Evolutionary conservation across 2,113 vertebrate species (phyloP), one percentile per base, ranked within the genome.

Genomic region (Pica pica): DNA sequence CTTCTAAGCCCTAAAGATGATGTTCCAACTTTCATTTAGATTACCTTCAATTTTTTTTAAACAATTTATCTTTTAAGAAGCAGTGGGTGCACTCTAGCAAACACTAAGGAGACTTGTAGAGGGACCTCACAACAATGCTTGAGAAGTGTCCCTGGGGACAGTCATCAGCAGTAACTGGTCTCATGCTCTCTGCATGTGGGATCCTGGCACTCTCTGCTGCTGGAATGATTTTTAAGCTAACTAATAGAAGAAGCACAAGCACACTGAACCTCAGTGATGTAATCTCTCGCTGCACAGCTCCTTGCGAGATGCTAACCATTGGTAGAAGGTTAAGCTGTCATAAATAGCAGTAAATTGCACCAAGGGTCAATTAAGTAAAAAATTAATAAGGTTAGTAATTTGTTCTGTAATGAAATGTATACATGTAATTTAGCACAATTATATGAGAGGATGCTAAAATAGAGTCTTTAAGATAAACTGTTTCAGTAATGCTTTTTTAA

Each of bases 401-500:
- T 93, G 28, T 65, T 91, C 42, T 57, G 13, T 75, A 88, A 67
- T 70, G 49, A 83, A 83, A 89, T 26, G 52, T 21, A 68, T 15
- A 81, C 74, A 91, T 37, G 16, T 46, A 80, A 81, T 69, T 83
- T 69, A 67, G 31, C 35, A 57, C 15, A 87, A 61, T 41, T 91
- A n/a, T 13, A 74, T 30, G 16, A 71, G 19, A 22, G 4, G 13
- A 70, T 84, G 44, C 6, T 69, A 94, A 97, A 95, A 63, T 47
- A 89, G 0, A 0, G 31, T 50, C n/a, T 87, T 71, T 83, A 59
- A 84, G 42, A 88, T 42, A 90, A 69, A 74, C 28, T 49, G 61
- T 63, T 52, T 70, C 74, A 93, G 31, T 39, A 91, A 39, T 9
- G 13, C 11, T 90, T 76, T 93, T 93, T 73, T 18, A 91, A 96